A percentile compares a stretch with the other conserved stretches of the same genome.
phyloP scores from a whole-genome alignment of 53 echinoderm and acorn worm genomes.

The Henricia sp. region DNA sequence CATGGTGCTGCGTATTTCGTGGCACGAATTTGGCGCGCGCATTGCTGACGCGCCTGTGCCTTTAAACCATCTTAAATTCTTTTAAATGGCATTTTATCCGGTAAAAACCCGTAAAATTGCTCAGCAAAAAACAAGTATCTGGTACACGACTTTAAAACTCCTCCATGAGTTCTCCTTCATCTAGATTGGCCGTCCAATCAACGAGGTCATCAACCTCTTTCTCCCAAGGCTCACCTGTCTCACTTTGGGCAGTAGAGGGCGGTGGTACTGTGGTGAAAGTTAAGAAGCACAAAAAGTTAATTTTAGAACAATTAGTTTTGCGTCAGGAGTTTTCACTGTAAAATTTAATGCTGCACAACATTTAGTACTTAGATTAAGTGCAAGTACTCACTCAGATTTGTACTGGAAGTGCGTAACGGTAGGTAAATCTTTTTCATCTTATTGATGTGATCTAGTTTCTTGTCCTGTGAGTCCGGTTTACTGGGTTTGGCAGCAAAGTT shows the following conservation, averaged over 20 bases:
- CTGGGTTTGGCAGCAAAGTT: slow-evolving; percentile 77
- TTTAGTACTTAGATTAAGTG: background rate
- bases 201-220: slow-evolving; percentile 96
- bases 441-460: slow-evolving; percentile 82
- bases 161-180: slow-evolving; percentile 75
- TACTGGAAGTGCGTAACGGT: slow-evolving; percentile 64
- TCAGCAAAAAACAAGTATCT: no score
- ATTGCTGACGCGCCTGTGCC: no score
- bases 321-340: background rate
- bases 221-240: slow-evolving; percentile 90
- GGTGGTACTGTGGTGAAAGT: slow-evolving; percentile 70
- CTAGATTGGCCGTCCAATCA: slow-evolving; percentile 91
- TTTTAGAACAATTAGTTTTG: background rate
- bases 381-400: background rate
- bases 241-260: slow-evolving; percentile 83
- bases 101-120: no score
- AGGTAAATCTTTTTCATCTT: slow-evolving; percentile 97
- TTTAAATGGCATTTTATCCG: no score
- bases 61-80: no score
- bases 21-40: no score
- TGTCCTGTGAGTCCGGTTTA: slow-evolving; percentile 65
- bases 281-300: background rate
- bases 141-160: no score
- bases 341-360: background rate
- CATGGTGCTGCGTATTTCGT: no score